Base-by-base conservation (phyloP, 2,888 invertebrate genomes). In the Xestia sexstrigata region DNA sequence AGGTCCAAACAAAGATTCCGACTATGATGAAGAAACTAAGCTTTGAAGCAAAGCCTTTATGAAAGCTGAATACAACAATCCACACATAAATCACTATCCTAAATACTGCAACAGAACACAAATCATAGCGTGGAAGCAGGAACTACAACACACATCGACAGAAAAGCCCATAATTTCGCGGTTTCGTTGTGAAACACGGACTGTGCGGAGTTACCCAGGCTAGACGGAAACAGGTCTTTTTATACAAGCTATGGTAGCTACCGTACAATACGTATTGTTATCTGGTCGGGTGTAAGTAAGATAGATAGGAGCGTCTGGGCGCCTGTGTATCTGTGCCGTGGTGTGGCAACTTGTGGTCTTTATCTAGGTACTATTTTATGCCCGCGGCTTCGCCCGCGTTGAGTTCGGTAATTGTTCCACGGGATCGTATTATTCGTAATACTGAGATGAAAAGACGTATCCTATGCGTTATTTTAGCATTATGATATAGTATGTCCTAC, bases 231-330 rank as follows among this genome's bases (percentile, higher is more conserved):
- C 74, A 71, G 65, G 52, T 76, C 63, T 65, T 66, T 13, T 42
- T 20, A 35, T 35, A 20, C 20, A 35, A 49, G 65, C 63, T 66
- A 60, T 39, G 49, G 26, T 55, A 26, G 72, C 76, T 65, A 76
- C 70, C 30, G 45, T 66, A 74, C 70, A 62, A 68, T 70, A 49
- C 42, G n/a, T 73, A 81, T 78, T 81, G 76, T 86, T 79, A 74
- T 73, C 72, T 62, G 39, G 39, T 55, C 35, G 71, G 30, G 45
- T 74, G 55, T 60, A 15, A 72, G 70, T 47, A 52, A 74, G 42
- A 71, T 39, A 39, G 52, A 74, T 69, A 63, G 23, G 55, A 66
- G 17, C 35, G 52, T 74, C 70, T 73, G 62, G 20, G 23, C 39
- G 49, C 47, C n/a, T 68, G 69, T 55, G 26, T 75, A 47, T 73